Base-by-base conservation (phyloP, 2,888 invertebrate species). In the Oscheius sp. region DNA sequence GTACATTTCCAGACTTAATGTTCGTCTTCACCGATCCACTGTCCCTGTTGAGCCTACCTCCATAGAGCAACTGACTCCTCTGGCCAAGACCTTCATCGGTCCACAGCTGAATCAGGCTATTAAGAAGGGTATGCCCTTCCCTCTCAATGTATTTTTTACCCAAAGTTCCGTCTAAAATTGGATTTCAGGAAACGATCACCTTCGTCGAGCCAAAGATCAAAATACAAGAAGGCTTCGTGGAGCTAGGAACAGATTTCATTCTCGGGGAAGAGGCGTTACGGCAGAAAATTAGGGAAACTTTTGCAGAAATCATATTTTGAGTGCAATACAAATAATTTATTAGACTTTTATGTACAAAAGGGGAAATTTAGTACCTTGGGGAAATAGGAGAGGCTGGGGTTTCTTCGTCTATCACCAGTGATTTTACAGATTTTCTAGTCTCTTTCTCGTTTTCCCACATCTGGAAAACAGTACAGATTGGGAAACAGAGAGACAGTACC, bases 11-110 rank as follows among this genome's bases (percentile, higher is more conserved):
- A 83, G 81, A 76, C 70, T 84, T 62, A 76, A 72, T 35, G 84
- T 88, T 9, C 79, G 85, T 55, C 76, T 88, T 33, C 88, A 88
- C 74, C 84, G 88, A 33, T 81, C 85, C 32, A 80, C 84, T 13
- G 79, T 88, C 21, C 81, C 77, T n/a, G 83, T 63, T 2, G 83
- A 86, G 58, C 87, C 87, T 13, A 74, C 78, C 3, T 79, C 82
- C 5, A 85, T 88, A 7, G 81, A 82, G 9, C 78, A 85, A 50
- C 78, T 88, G n/a, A 84, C 88, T 1, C 88, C 88, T 0, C 75
- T 88, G 59, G 85, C 87, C 3, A 87, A 87, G 66, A 86, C 85
- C 1, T 87, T 88, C 70, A 81, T 88, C 58, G 85, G 82, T 7
- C 88, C 88, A 13, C 81, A 87, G 66, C 70, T 88, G 35, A 78